phyloP scores from a whole-genome alignment of 2,797 vertebrate species.

The Arremon aurantiirostris region DNA sequence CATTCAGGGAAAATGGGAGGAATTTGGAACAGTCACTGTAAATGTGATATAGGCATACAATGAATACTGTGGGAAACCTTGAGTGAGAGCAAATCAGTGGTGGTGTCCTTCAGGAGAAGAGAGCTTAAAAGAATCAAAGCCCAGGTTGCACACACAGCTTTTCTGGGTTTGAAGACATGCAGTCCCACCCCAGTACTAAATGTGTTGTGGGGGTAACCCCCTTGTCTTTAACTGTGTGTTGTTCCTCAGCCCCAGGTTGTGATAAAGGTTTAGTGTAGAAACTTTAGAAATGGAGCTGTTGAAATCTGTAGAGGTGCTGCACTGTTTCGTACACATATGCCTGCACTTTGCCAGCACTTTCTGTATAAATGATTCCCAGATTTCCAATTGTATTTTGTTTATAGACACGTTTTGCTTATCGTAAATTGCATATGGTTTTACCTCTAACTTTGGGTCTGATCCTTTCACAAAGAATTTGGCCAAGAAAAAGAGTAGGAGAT shows the following conservation, averaged over 20 bases:
- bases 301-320: constrained; percentile 59
- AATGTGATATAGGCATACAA: not conserved
- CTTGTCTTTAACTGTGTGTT: not conserved
- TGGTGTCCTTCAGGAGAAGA: not conserved
- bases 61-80: not conserved
- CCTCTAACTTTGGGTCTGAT: constrained; percentile 36
- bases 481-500: constrained; percentile 1
- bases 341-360: constrained; percentile 62
- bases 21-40: not conserved
- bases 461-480: constrained; percentile 3
- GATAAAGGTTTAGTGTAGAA: not conserved
- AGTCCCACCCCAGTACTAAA: not conserved
- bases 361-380: constrained; percentile 70
- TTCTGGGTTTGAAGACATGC: not conserved
- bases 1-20: not conserved
- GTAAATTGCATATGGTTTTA: constrained; percentile 66
- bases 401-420: constrained; percentile 65
- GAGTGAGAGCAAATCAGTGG: not conserved
- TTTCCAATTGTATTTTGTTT: constrained; percentile 70
- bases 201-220: not conserved
- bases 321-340: constrained; percentile 29
- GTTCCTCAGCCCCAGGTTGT: not conserved
- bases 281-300: not conserved
- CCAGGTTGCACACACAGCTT: not conserved
- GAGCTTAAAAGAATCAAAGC: not conserved